Percentiles rank a stretch among this genome's conserved stretches.
Evolutionary conservation across 2,113 vertebrate genomes (phyloP).

Genomic region (Sapajus apella): DNA sequence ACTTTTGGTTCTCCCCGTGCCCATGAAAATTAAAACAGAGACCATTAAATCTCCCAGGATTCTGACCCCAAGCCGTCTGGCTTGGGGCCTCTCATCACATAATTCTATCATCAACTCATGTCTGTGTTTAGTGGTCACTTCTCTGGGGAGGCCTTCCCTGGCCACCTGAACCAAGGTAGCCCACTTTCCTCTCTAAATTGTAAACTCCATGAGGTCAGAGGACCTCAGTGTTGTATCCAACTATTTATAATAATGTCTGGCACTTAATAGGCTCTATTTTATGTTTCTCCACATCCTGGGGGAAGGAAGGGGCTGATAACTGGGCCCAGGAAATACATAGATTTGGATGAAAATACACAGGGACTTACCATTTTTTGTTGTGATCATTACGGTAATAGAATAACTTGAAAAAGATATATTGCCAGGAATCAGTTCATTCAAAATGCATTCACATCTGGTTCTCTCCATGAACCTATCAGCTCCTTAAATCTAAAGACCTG

Average conservation of each 20-base stretch:
- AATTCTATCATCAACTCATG: neutral
- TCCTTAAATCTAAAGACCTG: neutral
- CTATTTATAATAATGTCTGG: neutral
- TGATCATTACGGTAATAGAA: neutral
- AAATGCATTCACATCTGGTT: neutral
- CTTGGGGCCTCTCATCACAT: neutral
- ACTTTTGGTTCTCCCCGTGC: too few species aligned
- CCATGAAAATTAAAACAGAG: too few species aligned
- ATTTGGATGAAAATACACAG: neutral
- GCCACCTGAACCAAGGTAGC: too few species aligned
- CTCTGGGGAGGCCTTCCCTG: neutral
- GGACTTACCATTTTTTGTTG: neutral
- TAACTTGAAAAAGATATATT: neutral
- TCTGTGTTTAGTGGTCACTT: neutral
- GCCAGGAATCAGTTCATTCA: neutral
- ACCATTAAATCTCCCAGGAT: neutral
- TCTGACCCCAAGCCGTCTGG: neutral
- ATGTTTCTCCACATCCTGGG: neutral
- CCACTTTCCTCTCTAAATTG: neutral
- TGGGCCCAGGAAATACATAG: too few species aligned
- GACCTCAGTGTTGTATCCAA: neutral
- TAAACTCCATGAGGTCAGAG: neutral
- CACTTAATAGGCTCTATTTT: neutral
- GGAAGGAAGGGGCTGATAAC: neutral
- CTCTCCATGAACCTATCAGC: neutral